These are phyloP conservation scores for Burhinus bistriatus DNA, from an alignment of 2,113 vertebrate genomes.

Conservation along the genomic window DNA sequence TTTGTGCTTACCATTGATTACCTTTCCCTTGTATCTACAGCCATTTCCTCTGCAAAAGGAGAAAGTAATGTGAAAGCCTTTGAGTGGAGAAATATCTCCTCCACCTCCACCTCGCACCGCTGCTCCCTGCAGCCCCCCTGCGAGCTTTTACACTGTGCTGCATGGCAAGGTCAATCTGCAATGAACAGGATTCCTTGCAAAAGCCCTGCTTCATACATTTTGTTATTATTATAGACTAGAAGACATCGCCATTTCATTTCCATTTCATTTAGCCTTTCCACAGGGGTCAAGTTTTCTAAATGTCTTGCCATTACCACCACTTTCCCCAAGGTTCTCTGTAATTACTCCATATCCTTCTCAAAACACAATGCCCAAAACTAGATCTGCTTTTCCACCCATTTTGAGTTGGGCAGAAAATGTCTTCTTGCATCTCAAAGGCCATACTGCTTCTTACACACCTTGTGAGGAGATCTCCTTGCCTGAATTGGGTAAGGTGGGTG, in stretches of 20 bases:
- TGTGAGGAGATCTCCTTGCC: not conserved
- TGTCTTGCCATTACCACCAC: fast-evolving
- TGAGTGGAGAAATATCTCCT: not conserved
- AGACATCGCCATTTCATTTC: not conserved
- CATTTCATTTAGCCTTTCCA: not conserved
- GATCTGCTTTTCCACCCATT: not conserved
- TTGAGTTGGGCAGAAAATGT: not conserved
- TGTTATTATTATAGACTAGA: not conserved
- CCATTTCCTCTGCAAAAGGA: not conserved
- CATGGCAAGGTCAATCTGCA: not conserved
- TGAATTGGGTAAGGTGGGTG: not conserved
- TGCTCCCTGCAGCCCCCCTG: not conserved
- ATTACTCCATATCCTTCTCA: not conserved
- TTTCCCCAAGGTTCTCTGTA: not conserved
- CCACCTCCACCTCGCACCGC: not conserved
- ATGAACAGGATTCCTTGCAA: not conserved
- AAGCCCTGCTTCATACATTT: not conserved
- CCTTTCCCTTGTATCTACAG: not conserved
- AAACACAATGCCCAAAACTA: not conserved
- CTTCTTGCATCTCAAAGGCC: not conserved
- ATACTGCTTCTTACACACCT: not conserved
- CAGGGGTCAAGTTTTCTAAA: not conserved
- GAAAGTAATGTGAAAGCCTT: not conserved
- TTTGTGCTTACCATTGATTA: not conserved
- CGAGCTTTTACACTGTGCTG: not conserved